These are phyloP conservation scores for Tipula confusa DNA, from an alignment of 2,888 invertebrate species.

Conservation along the genomic window DNA sequence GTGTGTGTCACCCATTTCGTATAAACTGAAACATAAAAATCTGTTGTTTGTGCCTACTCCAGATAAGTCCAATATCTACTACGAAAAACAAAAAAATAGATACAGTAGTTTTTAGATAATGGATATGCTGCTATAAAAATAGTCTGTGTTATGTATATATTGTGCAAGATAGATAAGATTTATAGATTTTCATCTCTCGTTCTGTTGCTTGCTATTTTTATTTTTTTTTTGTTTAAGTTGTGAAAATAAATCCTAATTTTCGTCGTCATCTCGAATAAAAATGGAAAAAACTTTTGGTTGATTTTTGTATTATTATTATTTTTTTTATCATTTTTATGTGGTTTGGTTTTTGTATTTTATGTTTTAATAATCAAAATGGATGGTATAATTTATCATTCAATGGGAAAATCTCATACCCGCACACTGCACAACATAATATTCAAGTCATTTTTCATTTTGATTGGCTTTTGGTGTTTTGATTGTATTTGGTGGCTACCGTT, in stretches of 20 bases:
- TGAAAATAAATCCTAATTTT: slow-evolving; percentile 20
- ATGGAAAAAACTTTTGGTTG: too few relatives aligned
- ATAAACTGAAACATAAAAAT: not conserved
- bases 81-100: too few relatives aligned
- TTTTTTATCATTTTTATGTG: too few relatives aligned
- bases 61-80: not conserved
- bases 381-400: not conserved
- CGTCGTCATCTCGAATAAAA: not conserved
- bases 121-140: not conserved
- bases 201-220: not conserved
- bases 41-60: not conserved
- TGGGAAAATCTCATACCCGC: not conserved
- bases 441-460: too few relatives aligned
- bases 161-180: not conserved
- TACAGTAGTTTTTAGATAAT: too few relatives aligned
- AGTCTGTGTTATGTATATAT: not conserved
- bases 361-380: slow-evolving; percentile 25
- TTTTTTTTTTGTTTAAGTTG: not conserved
- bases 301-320: too few relatives aligned
- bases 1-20: not conserved
- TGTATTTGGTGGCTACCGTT: too few relatives aligned
- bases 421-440: too few relatives aligned
- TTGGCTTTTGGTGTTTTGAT: too few relatives aligned
- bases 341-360: not conserved
- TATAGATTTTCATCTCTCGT: not conserved